Evolutionary conservation across 2,888 invertebrate genomes (phyloP).

Genomic region (Pterostichus niger): DNA sequence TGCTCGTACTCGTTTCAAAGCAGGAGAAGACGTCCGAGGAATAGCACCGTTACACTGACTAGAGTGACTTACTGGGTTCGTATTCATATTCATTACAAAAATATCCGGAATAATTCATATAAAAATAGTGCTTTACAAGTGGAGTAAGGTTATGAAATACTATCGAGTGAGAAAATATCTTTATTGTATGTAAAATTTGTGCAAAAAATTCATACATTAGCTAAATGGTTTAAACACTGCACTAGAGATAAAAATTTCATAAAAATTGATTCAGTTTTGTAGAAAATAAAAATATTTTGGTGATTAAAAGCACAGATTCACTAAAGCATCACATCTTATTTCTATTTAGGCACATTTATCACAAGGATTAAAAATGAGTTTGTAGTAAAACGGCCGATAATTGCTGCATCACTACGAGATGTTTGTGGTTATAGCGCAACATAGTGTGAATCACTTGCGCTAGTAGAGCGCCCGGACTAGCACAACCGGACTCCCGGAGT

Average conservation of each 20-base stretch:
- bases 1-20: slow-evolving; percentile 36
- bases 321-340: slow-evolving; percentile 48
- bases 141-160: background rate
- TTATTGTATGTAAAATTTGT: background rate
- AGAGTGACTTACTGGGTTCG: slow-evolving; percentile 17
- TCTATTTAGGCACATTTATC: slow-evolving; percentile 56
- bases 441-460: slow-evolving; percentile 45
- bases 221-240: background rate
- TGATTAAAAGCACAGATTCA: slow-evolving; percentile 18
- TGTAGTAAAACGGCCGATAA: background rate
- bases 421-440: slow-evolving; percentile 26
- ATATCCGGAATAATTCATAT: slow-evolving; percentile 19
- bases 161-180: slow-evolving; percentile 3
- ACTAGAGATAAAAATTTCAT: background rate
- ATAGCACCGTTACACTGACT: slow-evolving; percentile 61
- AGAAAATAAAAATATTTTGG: slow-evolving; percentile 2
- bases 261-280: background rate
- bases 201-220: background rate
- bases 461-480: slow-evolving; percentile 28
- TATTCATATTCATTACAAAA: slow-evolving; percentile 27
- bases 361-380: slow-evolving; percentile 37
- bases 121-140: slow-evolving; percentile 42
- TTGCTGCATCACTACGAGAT: slow-evolving; percentile 22
- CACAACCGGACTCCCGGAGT: slow-evolving; percentile 33
- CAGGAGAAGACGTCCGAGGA: slow-evolving; percentile 43